Evolutionary conservation across 2,113 vertebrate genomes (phyloP).

Genomic region (Blennius ocellaris): DNA sequence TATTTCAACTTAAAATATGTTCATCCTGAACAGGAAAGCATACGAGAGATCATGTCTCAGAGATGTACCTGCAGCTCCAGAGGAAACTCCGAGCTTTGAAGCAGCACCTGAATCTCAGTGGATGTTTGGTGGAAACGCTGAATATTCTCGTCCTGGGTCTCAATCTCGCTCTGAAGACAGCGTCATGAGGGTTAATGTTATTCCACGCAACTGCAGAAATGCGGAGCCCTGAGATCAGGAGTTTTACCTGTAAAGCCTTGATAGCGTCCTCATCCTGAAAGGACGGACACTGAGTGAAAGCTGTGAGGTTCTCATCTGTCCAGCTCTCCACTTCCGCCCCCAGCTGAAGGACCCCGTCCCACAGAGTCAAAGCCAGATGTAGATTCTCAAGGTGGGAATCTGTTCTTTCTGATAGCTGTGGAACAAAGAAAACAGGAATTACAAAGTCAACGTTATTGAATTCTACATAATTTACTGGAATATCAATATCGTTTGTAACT

Average conservation of each 20-base stretch:
- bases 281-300: slow-evolving; percentile 65
- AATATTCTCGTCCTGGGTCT: slow-evolving; percentile 83
- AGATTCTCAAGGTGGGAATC: slow-evolving; percentile 89
- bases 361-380: slow-evolving; percentile 84
- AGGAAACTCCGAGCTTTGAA: slow-evolving; percentile 87
- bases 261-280: slow-evolving; percentile 82
- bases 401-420: slow-evolving; percentile 90
- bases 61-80: slow-evolving; percentile 91
- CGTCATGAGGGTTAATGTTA: background rate
- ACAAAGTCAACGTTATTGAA: too few species aligned
- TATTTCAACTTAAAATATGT: background rate
- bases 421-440: background rate
- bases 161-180: slow-evolving; percentile 84
- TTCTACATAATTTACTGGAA: too few species aligned
- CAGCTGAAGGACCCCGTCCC: slow-evolving; percentile 88
- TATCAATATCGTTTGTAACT: too few species aligned
- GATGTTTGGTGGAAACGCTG: slow-evolving; percentile 84
- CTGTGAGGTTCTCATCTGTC: slow-evolving; percentile 74
- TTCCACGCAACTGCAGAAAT: slow-evolving; percentile 3
- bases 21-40: background rate
- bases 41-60: too few species aligned
- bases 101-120: slow-evolving; percentile 87
- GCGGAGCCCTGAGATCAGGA: background rate
- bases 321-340: slow-evolving; percentile 84
- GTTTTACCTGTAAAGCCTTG: slow-evolving; percentile 84